Evolutionary conservation across 2,797 vertebrate genomes (phyloP), one percentile per base, ranked within the genome.

Genomic region (Acestrorhynchus altus): DNA sequence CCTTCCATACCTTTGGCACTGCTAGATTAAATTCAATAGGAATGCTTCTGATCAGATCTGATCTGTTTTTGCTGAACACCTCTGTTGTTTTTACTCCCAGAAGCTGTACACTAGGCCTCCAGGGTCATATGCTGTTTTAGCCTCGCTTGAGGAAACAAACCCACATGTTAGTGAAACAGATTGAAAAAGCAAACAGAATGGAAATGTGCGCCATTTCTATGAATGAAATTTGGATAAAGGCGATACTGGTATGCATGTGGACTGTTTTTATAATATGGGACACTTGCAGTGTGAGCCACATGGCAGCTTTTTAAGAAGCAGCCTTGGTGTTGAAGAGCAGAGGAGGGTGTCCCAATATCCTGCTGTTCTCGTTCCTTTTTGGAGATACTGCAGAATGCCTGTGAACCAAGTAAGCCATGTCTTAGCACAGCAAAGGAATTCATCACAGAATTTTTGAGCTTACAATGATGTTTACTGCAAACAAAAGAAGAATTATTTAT

Each of bases 221-320:
- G 60, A 79, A 81, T 74, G 40, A 67, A 67, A 77, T 78, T 79
- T 66, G 47, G 22, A 57, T 56, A 40, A n/a, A 51, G 52, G 20
- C 22, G 8, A 46, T n/a, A 54, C 18, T 70, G 63, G 40, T 63
- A 64, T 72, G 65, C 47, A 46, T 56, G 20, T 44, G 61, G 49
- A 51, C 52, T 46, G 26, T 49, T 71, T 70, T 56, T 8, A 46
- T 47, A 42, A 40, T n/a, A 59, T 9, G 8, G 80, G 22, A 72
- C 7, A 46, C 28, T 63, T 54, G 60, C n/a, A 11, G 83, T 47
- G 54, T 77, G 26, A 67, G 59, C 47, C 59, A 74, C 46, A 74
- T 51, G 59, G 56, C 35, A 70, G 59, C 47, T 44, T 67, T 67
- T 68, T 24, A 69, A 72, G 35, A 70, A 15, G 35, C 59, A 74